Evolutionary conservation across 2,113 vertebrate genomes (phyloP), one percentile per base, ranked within the genome.

Genomic region (Prolemur simus): DNA sequence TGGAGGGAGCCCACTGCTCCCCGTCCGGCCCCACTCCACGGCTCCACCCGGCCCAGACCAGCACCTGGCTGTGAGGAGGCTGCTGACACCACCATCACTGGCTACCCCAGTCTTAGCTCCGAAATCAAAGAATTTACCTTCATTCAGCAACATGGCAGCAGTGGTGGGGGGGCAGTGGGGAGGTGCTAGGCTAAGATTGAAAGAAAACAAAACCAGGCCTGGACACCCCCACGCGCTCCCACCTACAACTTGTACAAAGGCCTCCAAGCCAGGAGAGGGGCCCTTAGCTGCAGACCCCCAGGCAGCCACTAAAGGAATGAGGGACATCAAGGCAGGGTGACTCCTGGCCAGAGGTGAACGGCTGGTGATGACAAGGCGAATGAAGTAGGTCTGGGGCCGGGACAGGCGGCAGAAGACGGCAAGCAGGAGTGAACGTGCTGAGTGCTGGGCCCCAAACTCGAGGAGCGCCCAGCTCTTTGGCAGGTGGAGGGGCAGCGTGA

Each of bases 301-400:
- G 76, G 27, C 13, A 18, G 23, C 1, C 4, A 11, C 63, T 34
- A 20, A 85, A 58, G 87, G 52, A 34, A 6, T 4, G 42, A 47
- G 71, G 42, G 39, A 7, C 34, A 5, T 52, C 42, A 18, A 7
- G 0, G 4, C 18, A 15, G 2, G 2, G 8, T 0, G 58, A 29
- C 8, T 3, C 12, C 49, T n/a, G 58, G 71, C 25, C 39, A 45
- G 49, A 69, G 82, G 9, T 4, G 58, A n/a, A 1, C 0, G 27
- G 54, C 68, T 39, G 85, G 52, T 4, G n/a, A 85, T 10, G 32
- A 47, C 9, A 23, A 45, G 49, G 42, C 60, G 6, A n/a, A 34
- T 11, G 34, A 23, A 47, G 74, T 15, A 37, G 54, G 56, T 7
- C 1, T 18, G 63, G 49, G 23, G 23, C 18, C 25, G 29, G 8